phyloP scores from a whole-genome alignment of 2,888 invertebrate genomes.

The Danaus chrysippus region DNA sequence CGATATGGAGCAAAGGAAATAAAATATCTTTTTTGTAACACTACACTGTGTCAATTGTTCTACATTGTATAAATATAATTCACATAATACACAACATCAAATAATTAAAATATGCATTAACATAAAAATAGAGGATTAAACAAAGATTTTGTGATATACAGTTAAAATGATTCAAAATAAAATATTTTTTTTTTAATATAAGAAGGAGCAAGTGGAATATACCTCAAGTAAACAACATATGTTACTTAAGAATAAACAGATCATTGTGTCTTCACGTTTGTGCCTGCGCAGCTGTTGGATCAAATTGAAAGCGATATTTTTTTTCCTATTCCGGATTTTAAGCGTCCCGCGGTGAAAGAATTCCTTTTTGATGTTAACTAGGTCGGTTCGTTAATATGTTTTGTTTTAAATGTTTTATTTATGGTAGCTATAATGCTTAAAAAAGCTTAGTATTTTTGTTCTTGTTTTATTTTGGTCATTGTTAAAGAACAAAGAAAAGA shows the following conservation, averaged over 20 bases:
- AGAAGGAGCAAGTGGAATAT: constrained; percentile 28
- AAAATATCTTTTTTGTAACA: constrained; percentile 2
- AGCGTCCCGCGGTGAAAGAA: constrained; percentile 33
- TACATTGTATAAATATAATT: background rate
- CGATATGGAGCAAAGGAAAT: constrained; percentile 9
- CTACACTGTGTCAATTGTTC: background rate
- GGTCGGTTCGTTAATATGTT: constrained; percentile 27
- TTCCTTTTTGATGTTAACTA: constrained; percentile 33
- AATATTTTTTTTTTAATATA: background rate
- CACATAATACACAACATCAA: too few species aligned
- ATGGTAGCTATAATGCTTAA: constrained; percentile 9
- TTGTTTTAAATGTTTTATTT: constrained; percentile 24
- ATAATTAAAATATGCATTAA: too few species aligned
- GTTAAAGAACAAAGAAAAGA: constrained; percentile 1
- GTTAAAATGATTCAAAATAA: background rate
- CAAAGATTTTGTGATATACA: too few species aligned
- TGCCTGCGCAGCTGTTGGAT: constrained; percentile 45
- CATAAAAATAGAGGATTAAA: too few species aligned
- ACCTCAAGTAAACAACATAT: constrained; percentile 32
- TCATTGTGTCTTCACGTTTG: constrained; percentile 39
- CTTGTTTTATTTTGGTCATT: background rate
- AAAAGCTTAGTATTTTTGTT: constrained; percentile 8
- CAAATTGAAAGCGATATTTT: constrained; percentile 31
- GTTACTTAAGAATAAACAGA: constrained; percentile 54
- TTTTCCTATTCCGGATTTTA: constrained; percentile 29